phyloP scores from a whole-genome alignment of 2,113 vertebrate species.

The Heliornis fulica region DNA sequence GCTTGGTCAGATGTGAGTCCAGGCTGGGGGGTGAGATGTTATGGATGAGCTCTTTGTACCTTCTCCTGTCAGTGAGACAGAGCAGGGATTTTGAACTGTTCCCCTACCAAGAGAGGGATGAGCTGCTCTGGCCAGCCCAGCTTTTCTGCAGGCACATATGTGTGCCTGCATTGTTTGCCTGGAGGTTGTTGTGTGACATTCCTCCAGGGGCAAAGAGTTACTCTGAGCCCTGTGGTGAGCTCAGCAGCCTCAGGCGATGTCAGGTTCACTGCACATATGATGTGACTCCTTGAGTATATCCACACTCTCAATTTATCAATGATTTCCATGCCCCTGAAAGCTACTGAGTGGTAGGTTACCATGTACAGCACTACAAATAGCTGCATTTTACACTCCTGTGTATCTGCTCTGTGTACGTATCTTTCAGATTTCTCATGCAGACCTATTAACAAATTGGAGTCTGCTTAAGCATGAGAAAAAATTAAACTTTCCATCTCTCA shows the following conservation, averaged over 20 bases:
- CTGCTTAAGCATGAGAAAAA: background rate
- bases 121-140: background rate
- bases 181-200: background rate
- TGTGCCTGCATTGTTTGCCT: background rate
- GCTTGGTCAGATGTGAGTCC: background rate
- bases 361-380: background rate
- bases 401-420: background rate
- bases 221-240: background rate
- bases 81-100: background rate
- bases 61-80: background rate
- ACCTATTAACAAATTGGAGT: background rate
- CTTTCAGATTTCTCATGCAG: background rate
- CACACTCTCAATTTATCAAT: background rate
- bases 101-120: background rate
- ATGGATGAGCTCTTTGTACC: background rate
- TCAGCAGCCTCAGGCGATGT: rapidly evolving
- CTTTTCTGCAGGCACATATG: background rate
- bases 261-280: rapidly evolving
- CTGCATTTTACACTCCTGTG: background rate
- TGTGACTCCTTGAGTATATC: background rate
- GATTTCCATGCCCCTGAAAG: background rate
- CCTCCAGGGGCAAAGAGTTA: rapidly evolving
- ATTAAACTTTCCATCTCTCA: background rate
- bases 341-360: background rate
- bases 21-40: background rate